Conservation (phyloP, 2,113 vertebrate species). For the Proteles cristata region DNA sequence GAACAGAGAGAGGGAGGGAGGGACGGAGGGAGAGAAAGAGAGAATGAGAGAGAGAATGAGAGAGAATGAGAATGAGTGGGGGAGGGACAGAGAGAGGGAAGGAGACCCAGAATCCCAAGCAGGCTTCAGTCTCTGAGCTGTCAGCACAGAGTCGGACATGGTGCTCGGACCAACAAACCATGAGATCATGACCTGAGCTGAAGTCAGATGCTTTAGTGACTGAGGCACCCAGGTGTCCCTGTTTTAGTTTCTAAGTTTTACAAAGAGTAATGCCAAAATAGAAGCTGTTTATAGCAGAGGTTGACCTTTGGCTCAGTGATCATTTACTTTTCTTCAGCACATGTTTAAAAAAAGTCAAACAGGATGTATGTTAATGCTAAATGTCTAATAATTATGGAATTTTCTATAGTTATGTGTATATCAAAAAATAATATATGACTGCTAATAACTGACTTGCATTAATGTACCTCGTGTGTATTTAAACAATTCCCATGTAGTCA, state of each 20-base stretch:
- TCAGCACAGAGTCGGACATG: no score
- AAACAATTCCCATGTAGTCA: background rate
- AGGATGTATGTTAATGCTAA: conserved; percentile 5
- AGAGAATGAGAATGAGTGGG: no score
- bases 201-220: no score
- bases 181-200: no score
- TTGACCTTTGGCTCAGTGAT: background rate
- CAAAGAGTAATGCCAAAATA: background rate
- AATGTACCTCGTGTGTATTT: conserved; percentile 36
- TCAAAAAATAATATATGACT: background rate
- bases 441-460: background rate
- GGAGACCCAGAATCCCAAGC: no score
- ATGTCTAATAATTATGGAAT: background rate
- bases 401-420: conserved; percentile 40
- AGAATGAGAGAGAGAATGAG: no score
- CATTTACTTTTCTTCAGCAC: background rate
- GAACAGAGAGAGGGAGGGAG: no score
- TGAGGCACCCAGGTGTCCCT: no score
- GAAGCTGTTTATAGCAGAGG: background rate
- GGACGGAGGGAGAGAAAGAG: no score
- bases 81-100: no score
- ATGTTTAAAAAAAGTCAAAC: background rate
- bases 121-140: no score
- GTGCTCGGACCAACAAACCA: no score
- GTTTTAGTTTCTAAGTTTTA: background rate